Percentiles rank a stretch among this genome's conserved stretches.
phyloP scores from a whole-genome alignment of 2,113 vertebrate genomes.

The Thermophis baileyi region DNA sequence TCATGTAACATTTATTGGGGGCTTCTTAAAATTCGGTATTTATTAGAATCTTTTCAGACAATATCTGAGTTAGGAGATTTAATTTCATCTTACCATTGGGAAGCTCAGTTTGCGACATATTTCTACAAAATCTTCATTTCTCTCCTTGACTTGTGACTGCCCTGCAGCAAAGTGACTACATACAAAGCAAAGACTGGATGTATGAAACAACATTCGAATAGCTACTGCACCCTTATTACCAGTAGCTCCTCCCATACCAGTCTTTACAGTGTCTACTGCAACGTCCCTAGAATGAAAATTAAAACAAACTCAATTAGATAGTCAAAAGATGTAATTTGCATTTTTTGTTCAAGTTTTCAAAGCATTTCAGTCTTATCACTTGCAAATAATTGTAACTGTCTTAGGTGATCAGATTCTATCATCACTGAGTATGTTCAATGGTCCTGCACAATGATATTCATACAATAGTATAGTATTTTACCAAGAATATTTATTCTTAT shows the following conservation, averaged over 20 bases:
- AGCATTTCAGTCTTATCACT: background rate
- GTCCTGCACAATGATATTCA: background rate
- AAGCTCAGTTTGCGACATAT: conserved; percentile 92
- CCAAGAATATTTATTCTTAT: background rate
- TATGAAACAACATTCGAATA: conserved; percentile 94
- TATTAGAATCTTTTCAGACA: background rate
- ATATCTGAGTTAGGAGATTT: background rate
- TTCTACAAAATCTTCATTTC: conserved; percentile 94
- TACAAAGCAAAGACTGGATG: conserved; percentile 96
- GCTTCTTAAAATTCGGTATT: background rate
- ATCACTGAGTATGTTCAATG: background rate
- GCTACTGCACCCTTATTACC: conserved; percentile 98
- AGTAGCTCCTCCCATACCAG: conserved; percentile 97
- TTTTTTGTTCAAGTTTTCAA: background rate
- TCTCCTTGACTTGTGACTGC: conserved; percentile 96
- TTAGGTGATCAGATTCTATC: background rate
- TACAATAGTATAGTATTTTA: background rate
- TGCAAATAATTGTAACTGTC: background rate
- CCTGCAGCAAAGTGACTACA: conserved; percentile 98
- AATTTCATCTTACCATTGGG: conserved; percentile 84
- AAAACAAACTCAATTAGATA: background rate
- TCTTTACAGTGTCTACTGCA: conserved; percentile 96
- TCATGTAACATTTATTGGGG: background rate
- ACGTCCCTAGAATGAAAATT: conserved; percentile 80
- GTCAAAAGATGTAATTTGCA: background rate